A percentile compares a stretch with the other conserved stretches of the same genome.
phyloP scores from a whole-genome alignment of 2,797 vertebrate genomes.

The Emydoidea blandingii region DNA sequence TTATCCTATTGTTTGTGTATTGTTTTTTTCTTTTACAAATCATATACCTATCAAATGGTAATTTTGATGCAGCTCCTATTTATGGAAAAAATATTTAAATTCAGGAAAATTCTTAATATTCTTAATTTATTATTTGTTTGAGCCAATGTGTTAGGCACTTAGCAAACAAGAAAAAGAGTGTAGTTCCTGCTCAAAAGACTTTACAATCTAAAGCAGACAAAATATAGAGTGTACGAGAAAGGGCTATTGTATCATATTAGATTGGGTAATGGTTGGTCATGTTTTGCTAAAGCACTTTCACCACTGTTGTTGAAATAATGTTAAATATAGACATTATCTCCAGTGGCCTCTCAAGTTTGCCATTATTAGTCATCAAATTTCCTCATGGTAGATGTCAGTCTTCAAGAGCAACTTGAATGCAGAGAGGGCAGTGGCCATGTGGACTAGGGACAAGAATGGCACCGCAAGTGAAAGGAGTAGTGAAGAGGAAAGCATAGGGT shows the following conservation, averaged over 20 bases:
- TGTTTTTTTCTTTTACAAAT: background rate
- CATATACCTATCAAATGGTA: background rate
- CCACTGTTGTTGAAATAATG: background rate
- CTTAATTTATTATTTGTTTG: background rate
- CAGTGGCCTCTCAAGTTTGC: background rate
- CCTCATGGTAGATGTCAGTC: background rate
- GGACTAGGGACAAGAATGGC: no score
- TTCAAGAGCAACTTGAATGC: no score
- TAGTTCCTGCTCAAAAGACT: accelerated
- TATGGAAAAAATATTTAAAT: background rate
- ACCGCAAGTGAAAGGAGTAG: no score
- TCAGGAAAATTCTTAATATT: background rate
- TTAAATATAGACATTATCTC: background rate
- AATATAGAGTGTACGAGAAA: background rate
- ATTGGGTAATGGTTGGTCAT: accelerated
- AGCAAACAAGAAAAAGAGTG: background rate
- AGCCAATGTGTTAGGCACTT: accelerated
- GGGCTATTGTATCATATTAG: background rate
- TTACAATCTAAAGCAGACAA: background rate
- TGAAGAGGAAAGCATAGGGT: no score
- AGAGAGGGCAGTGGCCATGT: no score
- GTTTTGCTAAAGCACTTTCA: background rate
- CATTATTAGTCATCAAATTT: background rate
- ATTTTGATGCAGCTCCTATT: background rate
- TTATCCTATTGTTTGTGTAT: background rate